Percentiles rank a stretch among this genome's conserved stretches.
Evolutionary conservation across 23 tunicate genomes (phyloP).

Genomic region (Botrylloides violaceus): DNA sequence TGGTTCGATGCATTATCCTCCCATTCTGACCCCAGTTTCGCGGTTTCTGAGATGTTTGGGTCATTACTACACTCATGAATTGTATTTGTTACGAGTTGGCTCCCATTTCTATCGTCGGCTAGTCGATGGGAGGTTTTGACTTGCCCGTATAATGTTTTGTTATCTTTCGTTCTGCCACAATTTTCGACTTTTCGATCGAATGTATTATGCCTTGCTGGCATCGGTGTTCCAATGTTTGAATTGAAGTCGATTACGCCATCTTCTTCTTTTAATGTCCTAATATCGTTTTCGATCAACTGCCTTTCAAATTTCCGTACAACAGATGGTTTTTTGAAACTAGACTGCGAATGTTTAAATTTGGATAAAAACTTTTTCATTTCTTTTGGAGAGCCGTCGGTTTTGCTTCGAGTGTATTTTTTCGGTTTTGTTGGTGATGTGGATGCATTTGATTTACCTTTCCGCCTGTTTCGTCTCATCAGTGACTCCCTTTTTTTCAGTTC

Average conservation of each 20-base stretch:
- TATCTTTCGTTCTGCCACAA: too few relatives aligned
- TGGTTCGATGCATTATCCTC: neutral
- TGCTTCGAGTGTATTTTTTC: conserved; percentile 70
- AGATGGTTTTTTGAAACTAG: conserved; percentile 49
- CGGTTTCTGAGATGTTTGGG: neutral
- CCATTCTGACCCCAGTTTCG: neutral
- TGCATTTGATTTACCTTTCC: conserved; percentile 17
- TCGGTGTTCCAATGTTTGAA: neutral
- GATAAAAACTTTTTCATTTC: conserved; percentile 64
- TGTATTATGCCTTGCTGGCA: too few relatives aligned
- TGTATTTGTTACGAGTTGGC: too few relatives aligned
- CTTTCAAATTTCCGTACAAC: conserved; percentile 66
- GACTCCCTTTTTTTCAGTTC: neutral
- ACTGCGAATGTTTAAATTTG: conserved; percentile 41
- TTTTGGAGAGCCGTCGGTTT: conserved; percentile 49
- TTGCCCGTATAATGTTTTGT: too few relatives aligned
- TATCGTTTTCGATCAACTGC: conserved; percentile 64
- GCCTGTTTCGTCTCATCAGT: neutral
- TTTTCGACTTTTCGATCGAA: neutral
- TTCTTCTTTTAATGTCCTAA: neutral
- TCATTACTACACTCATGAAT: neutral
- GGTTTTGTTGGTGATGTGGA: conserved; percentile 24
- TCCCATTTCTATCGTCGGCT: too few relatives aligned
- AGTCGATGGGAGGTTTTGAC: too few relatives aligned
- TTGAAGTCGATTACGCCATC: neutral